Evolutionary conservation across 2,113 vertebrate genomes (phyloP), one percentile per base, ranked within the genome.

Genomic region (Apeltes quadracus): DNA sequence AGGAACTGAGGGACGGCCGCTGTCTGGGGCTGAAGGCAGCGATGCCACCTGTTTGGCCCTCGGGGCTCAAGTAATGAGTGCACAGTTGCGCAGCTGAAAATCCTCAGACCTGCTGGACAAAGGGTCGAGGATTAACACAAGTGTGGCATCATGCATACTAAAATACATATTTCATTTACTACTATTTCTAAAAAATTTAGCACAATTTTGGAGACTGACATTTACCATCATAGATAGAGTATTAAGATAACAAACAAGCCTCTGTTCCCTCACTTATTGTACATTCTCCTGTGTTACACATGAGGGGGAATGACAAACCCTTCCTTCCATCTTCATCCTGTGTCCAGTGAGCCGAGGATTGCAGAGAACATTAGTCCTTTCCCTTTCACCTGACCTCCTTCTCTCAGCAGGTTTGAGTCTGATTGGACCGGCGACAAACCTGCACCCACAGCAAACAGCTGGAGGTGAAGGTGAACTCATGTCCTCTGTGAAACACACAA

Each of bases 381-480:
- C 46, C 51, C 3, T 70, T 72, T 76, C 39, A 48, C 5, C 85
- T 58, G 71, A 80, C 83, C 75, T 65, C 22, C 72, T 76, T 76
- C 59, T 73, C 76, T 78, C 69, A 50, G 76, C 64, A 67, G 67
- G 41, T 83, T 64, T 43, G 55, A 79, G 32, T 75, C 39, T 65
- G 16, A 61, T 46, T 79, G 67, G 86, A 78, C 66, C 8, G 50
- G 69, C 77, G 69, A 59, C 61, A 89, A 88, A 90, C 57, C 76
- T 91, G 87, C 88, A 85, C 66, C 79, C 72, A 51, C 89, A 89
- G 90, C 90, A 89, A 76, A 77, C 76, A 48, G 48, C 44, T 68
- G 57, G 75, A 82, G 72, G 74, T 75, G 75, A 87, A 76, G 51
- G 38, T 71, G 50, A 86, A 83, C 77, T 68, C 12, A 1, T 55